Evolutionary conservation across 2,888 invertebrate species (phyloP), one percentile per base, ranked within the genome.

Genomic region (Tachina lurida): DNA sequence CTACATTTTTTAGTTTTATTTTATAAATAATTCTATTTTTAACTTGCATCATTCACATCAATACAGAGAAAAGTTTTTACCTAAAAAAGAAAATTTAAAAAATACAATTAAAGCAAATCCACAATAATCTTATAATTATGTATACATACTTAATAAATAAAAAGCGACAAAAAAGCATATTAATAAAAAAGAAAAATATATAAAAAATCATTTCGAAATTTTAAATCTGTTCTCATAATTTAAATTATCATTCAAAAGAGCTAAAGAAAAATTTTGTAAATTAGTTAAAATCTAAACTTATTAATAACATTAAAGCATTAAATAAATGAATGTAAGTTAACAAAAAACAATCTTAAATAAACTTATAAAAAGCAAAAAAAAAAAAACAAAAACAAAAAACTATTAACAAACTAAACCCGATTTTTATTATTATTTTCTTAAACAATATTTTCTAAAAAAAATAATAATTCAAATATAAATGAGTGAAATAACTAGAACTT

Each of bases 51-150:
- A 19, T 43, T 31, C 45, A 60, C 31, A 58, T 8, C 9, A 22
- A 17, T 17, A 39, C 5, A 5, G 19, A 71, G 10, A 58, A 47
- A 22, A 17, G 31, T 19, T 22, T 52, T 15, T 13, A 49, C 49
- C 8, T 15, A 19, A 87, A 88, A 70, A 63, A 70, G 10, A 85
- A 75, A 63, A 54, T 19, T 52, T 52, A 54, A 65, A n/a, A 83
- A 39, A 56, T 78, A 74, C 49, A 70, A 73, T 41, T 71, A 19
- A 31, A 31, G 7, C 7, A 13, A 73, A 31, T 13, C 7, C 39
- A 62, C 58, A 65, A 75, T 78, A 78, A 71, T 39, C 52, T 49
- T n/a, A 71, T 68, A 78, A 52, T 71, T 62, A 68, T 75, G 56
- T 68, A 76, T 68, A 82, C 45, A 39, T 60, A 60, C n/a, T 75